Evolutionary conservation across 2,888 invertebrate species (phyloP), one percentile per base, ranked within the genome.

Genomic region (Tenthredo amoena): DNA sequence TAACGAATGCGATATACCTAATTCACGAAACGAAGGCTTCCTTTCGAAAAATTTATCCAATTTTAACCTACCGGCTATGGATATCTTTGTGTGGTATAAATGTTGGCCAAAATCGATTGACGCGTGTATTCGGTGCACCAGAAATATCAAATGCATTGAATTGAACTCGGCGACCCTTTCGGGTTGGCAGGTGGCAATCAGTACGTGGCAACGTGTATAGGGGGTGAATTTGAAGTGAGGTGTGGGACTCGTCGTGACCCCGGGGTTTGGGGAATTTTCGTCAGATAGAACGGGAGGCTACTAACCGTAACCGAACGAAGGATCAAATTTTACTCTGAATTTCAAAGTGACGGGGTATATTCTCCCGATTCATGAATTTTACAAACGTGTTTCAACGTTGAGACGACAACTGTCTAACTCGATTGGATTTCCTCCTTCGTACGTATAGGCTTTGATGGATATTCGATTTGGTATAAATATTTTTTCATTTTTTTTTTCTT

Each of bases 121-220:
- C 34, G 10, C 55, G 5, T 37, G 9, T 37, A 71, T 50, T 21
- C 9, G 79, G 34, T 50, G 79, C 79, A 79, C 5, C 79, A 79
- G 55, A 62, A 81, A 81, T 81, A 81, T 62, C n/a, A 81, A 81
- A 81, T 81, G 37, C 81, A 81, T 81, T 62, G 81, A 81, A 81
- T 40, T 40, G 62, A 81, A 58, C 81, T 18, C 40, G 62, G 21
- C 40, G 81, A 81, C 40, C 81, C 40, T 21, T 37, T 58, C 40
- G 81, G 55, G 62, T 50, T 81, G 81, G 81, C 81, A 81, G 37
- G 58, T 81, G 81, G 37, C 62, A 34, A 81, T 81, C 81, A 62
- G 40, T 40, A 62, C 34, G 34, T 68, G 26, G 12, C 15, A 5
- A 18, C 2, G 68, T 34, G 68, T 31, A 18, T 68, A 6, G 31